Base-by-base conservation (phyloP, 2,113 vertebrate genomes). In the Cololabis saira region DNA sequence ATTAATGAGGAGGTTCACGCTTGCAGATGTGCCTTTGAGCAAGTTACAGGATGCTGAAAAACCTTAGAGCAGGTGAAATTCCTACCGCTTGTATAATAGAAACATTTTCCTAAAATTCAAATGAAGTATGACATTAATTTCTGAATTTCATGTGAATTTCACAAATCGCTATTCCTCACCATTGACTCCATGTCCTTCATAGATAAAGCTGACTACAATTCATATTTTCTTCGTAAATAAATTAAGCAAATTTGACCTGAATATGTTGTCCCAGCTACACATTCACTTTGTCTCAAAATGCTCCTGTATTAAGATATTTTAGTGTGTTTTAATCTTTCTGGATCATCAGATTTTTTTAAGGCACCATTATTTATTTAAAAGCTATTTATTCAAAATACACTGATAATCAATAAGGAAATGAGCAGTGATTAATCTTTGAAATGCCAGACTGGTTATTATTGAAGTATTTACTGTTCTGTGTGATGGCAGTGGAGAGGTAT, bases 291-390 rank as follows among this genome's bases (percentile, higher is more conserved):
- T 45, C 2, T 43, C 21, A 18, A 51, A 27, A 56, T 12, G n/a
- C n/a, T n/a, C 17, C 22, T 51, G 9, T 11, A 22, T 62, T n/a
- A 71, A 70, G 48, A 43, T 41, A 44, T 64, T n/a, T 74, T 55
- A 62, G 55, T 43, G 43, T 67, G 40, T 11, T 2, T 68, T 69
- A 3, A 9, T 37, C 33, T 67, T 44, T 57, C 50, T 51, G 42
- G 27, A 58, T 54, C 41, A 17, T 33, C 9, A 21, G 24, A 14
- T 21, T 64, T 47, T 75, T 53, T 59, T 47, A 17, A 7, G 33
- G 49, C 58, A 41, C 24, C 48, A 87, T 88, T 65, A 78, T 19
- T 92, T 90, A 91, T 92, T 92, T 65, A 91, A 61, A 85, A 48
- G 50, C 70, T 75, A 45, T 82, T 86, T 81, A 66, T 78, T 77